These are phyloP conservation scores for Plusia festucae DNA, from an alignment of 2,888 invertebrate species.

Conservation along the genomic window DNA sequence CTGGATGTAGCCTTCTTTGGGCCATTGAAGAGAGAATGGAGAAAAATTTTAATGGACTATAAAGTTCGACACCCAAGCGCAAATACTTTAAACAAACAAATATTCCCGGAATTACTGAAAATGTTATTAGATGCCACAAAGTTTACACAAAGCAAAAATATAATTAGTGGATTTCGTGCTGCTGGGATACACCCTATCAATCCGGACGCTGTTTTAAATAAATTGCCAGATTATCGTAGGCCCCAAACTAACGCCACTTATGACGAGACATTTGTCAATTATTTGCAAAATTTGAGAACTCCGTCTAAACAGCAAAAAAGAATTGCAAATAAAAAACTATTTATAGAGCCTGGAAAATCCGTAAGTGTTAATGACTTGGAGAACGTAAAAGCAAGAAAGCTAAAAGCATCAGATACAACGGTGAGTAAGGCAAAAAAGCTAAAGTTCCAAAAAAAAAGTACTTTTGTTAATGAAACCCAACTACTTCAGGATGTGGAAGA, in stretches of 20 bases:
- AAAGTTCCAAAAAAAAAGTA: neutral
- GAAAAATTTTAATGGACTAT: slow-evolving; percentile 43
- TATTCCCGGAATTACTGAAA: slow-evolving; percentile 42
- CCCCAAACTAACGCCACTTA: slow-evolving; percentile 23
- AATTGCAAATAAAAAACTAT: slow-evolving; percentile 28
- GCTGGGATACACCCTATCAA: slow-evolving; percentile 29
- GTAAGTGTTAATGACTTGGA: slow-evolving; percentile 28
- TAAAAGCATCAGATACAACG: slow-evolving; percentile 19
- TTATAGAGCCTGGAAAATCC: slow-evolving; percentile 27
- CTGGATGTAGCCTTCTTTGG: slow-evolving; percentile 47
- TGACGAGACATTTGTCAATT: slow-evolving; percentile 34
- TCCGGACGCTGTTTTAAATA: slow-evolving; percentile 25
- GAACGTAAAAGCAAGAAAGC: slow-evolving; percentile 20
- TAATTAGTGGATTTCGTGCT: slow-evolving; percentile 45
- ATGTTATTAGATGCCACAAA: slow-evolving; percentile 28
- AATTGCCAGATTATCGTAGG: slow-evolving; percentile 27
- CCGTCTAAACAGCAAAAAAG: slow-evolving; percentile 17
- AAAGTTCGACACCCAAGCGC: slow-evolving; percentile 44
- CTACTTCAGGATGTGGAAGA: slow-evolving; percentile 17
- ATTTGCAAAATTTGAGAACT: slow-evolving; percentile 29
- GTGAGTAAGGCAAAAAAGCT: neutral
- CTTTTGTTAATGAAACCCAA: slow-evolving; percentile 7
- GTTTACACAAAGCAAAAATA: slow-evolving; percentile 28
- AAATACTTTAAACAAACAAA: slow-evolving; percentile 45
- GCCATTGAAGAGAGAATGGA: slow-evolving; percentile 48